Percentiles rank a stretch among this genome's conserved stretches.
Evolutionary conservation across 1,140 invertebrate genomes (phyloP).

Genomic region (Penaeus chinensis): DNA sequence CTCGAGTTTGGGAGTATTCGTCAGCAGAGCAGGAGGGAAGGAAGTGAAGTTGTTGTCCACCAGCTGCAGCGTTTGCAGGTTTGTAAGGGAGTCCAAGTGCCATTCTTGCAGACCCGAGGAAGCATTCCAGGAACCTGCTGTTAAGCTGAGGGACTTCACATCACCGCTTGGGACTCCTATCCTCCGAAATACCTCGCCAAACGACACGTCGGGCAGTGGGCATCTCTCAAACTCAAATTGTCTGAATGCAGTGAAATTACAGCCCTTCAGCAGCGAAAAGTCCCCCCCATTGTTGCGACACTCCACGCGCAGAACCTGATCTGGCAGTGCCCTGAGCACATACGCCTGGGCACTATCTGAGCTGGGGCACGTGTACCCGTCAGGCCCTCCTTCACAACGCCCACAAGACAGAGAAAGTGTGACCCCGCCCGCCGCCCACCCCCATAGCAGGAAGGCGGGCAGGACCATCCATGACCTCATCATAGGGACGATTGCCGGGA

Average conservation of each 20-base stretch:
- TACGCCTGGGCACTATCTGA: conserved; percentile 5
- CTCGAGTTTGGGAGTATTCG: conserved; percentile 4
- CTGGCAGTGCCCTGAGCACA: neutral
- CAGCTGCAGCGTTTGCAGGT: neutral
- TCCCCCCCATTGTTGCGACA: neutral
- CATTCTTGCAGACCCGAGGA: neutral
- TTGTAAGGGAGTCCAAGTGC: neutral
- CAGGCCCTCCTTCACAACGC: neutral
- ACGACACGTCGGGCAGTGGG: conserved; percentile 9
- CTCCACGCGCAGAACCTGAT: conserved; percentile 9
- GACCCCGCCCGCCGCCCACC: neutral
- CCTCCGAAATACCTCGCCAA: conserved; percentile 24
- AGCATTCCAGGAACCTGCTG: neutral
- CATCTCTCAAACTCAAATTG: conserved; percentile 25
- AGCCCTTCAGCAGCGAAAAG: conserved; percentile 18
- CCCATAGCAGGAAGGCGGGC: neutral
- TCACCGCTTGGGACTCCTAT: conserved; percentile 14
- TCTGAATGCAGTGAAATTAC: conserved; percentile 23
- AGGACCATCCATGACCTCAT: neutral
- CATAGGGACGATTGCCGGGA: neutral
- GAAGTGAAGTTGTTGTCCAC: neutral
- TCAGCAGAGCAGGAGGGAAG: neutral
- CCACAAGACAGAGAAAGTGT: neutral
- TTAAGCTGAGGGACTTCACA: conserved; percentile 2
- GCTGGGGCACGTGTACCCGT: neutral